Evolutionary conservation across 2,797 vertebrate species (phyloP), one percentile per base, ranked within the genome.

Genomic region (Chelmon rostratus): DNA sequence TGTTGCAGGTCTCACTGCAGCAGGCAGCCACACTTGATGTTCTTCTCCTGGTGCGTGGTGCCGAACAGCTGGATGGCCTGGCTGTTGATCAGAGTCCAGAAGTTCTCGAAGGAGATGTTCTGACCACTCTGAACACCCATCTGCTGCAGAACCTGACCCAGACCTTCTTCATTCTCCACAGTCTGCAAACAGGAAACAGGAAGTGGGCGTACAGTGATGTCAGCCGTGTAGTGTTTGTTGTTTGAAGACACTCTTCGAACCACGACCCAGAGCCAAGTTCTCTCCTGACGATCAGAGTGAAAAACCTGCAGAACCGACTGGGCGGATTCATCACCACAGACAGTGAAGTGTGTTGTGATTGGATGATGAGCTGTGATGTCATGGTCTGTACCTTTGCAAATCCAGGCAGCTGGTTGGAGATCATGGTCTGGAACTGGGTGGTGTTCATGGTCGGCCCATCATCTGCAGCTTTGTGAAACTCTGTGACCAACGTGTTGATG

Each of bases 41-140:
- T 75, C 82, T 88, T 92, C 50, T 93, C 89, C 33, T 91, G 87
- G 68, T 81, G 79, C 3, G 65, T 64, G 68, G 65, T 0, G 31
- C 66, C 62, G 58, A 86, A 94, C 74, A 93, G 53, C 56, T 81
- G 38, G 54, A 44, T 23, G 23, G 94, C 94, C 81, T 92, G 71
- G 10, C 82, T 80, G 84, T 94, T 87, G 78, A 95, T 87, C 85
- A 96, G 84, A 3, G n/a, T 72, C 94, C 95, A 96, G 90, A 95
- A 93, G 80, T 93, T 86, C 6, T 91, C 28, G 21, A 96, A 95
- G 70, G 91, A 90, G 80, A 96, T 83, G 46, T 76, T 83, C 21
- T 94, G 76, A 0, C 91, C 86, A 0, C 78, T 89, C 79, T 86
- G 15, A 3, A 95, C 88, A 0, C 69, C 92, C 89, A 96, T 93